phyloP scores from a whole-genome alignment of 2,797 vertebrate species.

The Coilia nasus region DNA sequence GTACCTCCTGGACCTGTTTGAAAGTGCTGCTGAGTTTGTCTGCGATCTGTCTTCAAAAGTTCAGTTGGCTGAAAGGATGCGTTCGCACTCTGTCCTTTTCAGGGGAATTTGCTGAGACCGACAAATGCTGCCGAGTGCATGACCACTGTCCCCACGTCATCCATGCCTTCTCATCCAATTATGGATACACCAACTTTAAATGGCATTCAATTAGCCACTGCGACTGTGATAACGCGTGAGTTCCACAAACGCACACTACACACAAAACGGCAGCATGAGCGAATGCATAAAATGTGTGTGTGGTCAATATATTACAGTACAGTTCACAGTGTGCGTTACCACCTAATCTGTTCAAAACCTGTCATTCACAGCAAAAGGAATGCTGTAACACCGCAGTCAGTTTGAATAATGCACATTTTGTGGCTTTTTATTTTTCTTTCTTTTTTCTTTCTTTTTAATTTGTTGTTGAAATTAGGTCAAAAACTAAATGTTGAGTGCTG shows the following conservation, averaged over 20 bases:
- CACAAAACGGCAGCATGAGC: background rate
- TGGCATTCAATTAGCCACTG: slow-evolving; percentile 90
- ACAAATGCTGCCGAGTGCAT: slow-evolving; percentile 88
- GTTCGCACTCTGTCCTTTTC: slow-evolving; percentile 20
- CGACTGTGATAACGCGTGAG: slow-evolving; percentile 87
- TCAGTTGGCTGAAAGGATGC: background rate
- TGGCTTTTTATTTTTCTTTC: background rate
- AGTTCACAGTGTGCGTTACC: background rate
- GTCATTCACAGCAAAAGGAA: background rate
- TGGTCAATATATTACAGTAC: background rate
- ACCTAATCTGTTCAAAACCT: background rate
- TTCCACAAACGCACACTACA: slow-evolving; percentile 24
- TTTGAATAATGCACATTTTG: background rate
- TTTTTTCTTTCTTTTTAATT: too few species aligned
- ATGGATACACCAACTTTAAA: slow-evolving; percentile 86
- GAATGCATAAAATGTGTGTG: background rate
- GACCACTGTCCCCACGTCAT: slow-evolving; percentile 89
- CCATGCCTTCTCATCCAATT: slow-evolving; percentile 84
- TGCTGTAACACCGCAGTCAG: background rate
- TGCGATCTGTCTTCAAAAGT: background rate
- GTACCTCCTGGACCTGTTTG: background rate
- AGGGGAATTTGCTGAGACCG: slow-evolving; percentile 85
- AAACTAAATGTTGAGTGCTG: background rate
- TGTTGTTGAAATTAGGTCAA: background rate
- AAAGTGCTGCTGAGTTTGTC: background rate